These are phyloP conservation scores for Hormaphis cornu DNA, from an alignment of 1,140 invertebrate species.

Conservation along the genomic window DNA sequence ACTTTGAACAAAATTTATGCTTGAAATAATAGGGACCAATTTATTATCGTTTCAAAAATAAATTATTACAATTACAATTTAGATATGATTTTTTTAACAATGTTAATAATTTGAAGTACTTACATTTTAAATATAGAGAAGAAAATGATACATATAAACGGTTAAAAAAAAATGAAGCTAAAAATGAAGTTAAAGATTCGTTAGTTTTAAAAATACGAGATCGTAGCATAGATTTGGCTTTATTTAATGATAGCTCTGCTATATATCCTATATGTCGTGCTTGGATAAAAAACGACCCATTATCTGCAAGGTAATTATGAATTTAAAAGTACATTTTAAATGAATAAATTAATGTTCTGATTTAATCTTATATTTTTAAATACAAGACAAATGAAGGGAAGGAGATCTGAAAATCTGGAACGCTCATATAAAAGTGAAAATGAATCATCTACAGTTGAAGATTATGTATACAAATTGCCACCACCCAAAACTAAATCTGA, in stretches of 20 bases:
- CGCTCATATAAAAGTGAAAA: conserved; percentile 3
- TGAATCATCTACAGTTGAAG: conserved; percentile 3
- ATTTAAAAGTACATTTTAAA: neutral
- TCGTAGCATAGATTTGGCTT: conserved; percentile 27
- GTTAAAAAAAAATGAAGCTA: conserved; percentile 1
- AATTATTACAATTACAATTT: too few relatives aligned
- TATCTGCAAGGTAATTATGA: conserved; percentile 10
- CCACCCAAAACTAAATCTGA: neutral
- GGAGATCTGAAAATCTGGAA: conserved; percentile 5
- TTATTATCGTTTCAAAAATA: too few relatives aligned
- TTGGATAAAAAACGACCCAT: conserved; percentile 25
- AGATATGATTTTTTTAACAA: neutral
- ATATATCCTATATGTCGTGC: conserved; percentile 23
- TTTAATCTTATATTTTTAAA: neutral
- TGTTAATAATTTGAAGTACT: neutral
- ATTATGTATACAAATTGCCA: conserved; percentile 17
- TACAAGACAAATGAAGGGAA: neutral
- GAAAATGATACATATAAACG: conserved; percentile 5
- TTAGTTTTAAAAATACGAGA: conserved; percentile 23
- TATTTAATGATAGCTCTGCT: conserved; percentile 1
- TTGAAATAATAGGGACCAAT: too few relatives aligned
- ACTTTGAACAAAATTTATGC: too few relatives aligned
- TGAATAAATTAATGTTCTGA: neutral
- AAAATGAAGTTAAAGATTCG: conserved; percentile 21
- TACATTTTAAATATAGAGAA: neutral